Evolutionary conservation across 1,140 invertebrate species (phyloP), one percentile per base, ranked within the genome.

Genomic region (Monomorium pharaonis): DNA sequence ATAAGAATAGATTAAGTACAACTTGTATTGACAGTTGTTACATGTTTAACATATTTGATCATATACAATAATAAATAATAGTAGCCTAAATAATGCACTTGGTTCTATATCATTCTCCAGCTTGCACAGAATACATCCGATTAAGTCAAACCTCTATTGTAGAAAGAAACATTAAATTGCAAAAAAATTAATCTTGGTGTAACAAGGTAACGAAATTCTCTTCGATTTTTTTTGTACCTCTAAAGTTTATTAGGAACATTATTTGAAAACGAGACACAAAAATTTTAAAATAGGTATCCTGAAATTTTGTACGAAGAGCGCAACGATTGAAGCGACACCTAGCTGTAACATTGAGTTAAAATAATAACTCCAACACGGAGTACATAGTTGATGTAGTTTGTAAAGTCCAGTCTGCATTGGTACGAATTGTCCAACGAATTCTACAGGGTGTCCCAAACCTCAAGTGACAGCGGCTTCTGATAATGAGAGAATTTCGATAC

Each of bases 1-100:
- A 80, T 80, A 80, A 80, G 63, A 80, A 47, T 75, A 74, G 44
- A 4, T 76, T 84, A 84, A 75, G 44, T 77, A 54, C 49, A 18
- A 60, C 51, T 21, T 30, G 9, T 83, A 83, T 83, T 58, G 14
- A 2, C 58, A 49, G 21, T 76, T 84, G 74, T 84, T 84, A 77
- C 14, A 77, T 84, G 33, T 63, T 77, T 51, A 51, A 6, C 37
- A 84, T 63, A 65, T 42, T 65, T 80, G 63, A 69, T 14, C 77
- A 51, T 69, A 69, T 69, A 30, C 24, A 69, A 47, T 47, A 54
- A 80, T 69, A 69, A 54, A 80, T 56, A 54, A 33, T 54, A 4
- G 51, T 6, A 51, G n/a, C 21, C 24, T 37, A 63, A 78, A 18
- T 24, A 63, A 63, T 63, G 3, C 18, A 6, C 33, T 42, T n/a